These are phyloP conservation scores for Oceanodroma leucorhoa DNA, from an alignment of 2,797 vertebrate species.

Conservation along the genomic window DNA sequence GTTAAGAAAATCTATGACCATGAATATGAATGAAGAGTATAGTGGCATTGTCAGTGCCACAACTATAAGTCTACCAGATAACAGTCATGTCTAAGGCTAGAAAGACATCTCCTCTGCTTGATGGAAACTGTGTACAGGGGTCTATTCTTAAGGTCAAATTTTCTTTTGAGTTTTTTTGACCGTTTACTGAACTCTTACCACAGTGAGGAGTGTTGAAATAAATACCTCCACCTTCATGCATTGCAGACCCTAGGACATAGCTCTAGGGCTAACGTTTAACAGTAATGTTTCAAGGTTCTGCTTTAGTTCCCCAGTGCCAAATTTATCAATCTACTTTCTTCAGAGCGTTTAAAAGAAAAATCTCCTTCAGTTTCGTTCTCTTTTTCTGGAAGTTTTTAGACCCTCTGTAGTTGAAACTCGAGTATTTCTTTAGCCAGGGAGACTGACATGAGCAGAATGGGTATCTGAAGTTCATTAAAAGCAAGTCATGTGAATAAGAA, in stretches of 20 bases:
- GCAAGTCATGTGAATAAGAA: constrained; percentile 20
- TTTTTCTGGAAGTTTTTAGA: background rate
- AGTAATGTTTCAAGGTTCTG: background rate
- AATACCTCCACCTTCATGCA: background rate
- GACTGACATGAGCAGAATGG: background rate
- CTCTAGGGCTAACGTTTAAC: background rate
- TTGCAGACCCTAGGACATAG: background rate
- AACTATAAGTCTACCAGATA: background rate
- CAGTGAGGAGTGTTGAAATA: background rate
- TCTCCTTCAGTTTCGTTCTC: background rate
- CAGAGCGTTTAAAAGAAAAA: background rate
- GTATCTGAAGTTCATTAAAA: constrained; percentile 42
- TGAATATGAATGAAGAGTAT: background rate
- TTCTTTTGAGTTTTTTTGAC: background rate
- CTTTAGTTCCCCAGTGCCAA: background rate
- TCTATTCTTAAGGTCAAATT: background rate
- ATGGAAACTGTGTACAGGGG: background rate
- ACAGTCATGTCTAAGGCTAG: background rate
- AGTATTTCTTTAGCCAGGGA: background rate
- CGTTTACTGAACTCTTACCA: background rate
- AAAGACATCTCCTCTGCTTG: background rate
- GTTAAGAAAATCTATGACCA: background rate
- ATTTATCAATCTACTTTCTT: background rate
- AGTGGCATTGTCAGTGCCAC: background rate
- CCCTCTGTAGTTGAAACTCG: background rate